Conservation (phyloP, 2,797 vertebrate species). For the Protonibea diacanthus region DNA sequence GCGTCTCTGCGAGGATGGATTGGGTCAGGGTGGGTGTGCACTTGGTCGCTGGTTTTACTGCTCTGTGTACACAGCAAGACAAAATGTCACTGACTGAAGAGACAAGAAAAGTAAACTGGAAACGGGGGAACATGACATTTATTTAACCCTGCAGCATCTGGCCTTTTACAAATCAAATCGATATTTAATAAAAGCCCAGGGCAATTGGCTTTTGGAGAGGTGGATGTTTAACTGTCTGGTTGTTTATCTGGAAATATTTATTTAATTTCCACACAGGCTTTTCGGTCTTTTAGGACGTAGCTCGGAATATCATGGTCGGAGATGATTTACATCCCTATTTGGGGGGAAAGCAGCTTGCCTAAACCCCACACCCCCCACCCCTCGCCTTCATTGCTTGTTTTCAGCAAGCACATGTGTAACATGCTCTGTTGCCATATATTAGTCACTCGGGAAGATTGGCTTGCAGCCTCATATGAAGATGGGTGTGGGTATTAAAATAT, state of each 20-base stretch:
- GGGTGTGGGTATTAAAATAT: slow-evolving; percentile 77
- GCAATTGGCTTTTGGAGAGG: slow-evolving; percentile 72
- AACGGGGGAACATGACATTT: slow-evolving; percentile 75
- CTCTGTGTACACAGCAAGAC: slow-evolving; percentile 33
- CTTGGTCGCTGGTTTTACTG: slow-evolving; percentile 41
- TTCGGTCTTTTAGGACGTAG: slow-evolving; percentile 71
- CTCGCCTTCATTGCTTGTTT: slow-evolving; percentile 50
- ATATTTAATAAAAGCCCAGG: slow-evolving; percentile 81
- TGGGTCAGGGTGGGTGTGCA: slow-evolving; percentile 15
- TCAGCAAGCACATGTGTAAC: slow-evolving; percentile 65
- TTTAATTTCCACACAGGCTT: slow-evolving; percentile 69
- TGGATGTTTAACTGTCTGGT: slow-evolving; percentile 74
- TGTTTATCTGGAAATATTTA: slow-evolving; percentile 78
- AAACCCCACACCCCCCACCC: slow-evolving; percentile 40
- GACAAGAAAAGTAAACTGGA: slow-evolving; percentile 55
- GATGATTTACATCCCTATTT: slow-evolving; percentile 81
- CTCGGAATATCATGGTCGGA: slow-evolving; percentile 64
- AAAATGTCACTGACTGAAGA: slow-evolving; percentile 61
- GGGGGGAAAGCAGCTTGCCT: slow-evolving; percentile 65
- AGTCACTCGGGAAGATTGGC: slow-evolving; percentile 73
- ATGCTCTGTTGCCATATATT: slow-evolving; percentile 61
- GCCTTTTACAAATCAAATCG: slow-evolving; percentile 85
- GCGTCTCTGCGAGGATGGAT: slow-evolving; percentile 22
- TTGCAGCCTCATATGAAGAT: slow-evolving; percentile 63
- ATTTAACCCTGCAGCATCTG: slow-evolving; percentile 78